phyloP scores from a whole-genome alignment of 2,113 vertebrate genomes.

The Istiophorus platypterus region DNA sequence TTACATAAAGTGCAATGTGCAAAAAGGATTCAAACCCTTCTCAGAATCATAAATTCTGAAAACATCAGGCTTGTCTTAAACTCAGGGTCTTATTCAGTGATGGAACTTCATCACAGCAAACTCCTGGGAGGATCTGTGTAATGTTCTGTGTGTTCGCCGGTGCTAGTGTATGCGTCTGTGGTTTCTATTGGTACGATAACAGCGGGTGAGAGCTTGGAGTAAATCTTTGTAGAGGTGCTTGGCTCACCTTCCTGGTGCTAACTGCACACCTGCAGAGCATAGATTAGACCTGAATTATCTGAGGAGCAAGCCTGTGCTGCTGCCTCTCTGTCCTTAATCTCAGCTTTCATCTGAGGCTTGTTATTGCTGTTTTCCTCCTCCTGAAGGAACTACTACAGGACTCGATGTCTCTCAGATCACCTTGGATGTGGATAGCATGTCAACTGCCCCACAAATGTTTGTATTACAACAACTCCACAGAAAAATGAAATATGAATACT shows the following conservation, averaged over 20 bases:
- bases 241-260: conserved; percentile 64
- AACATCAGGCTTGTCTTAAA: conserved; percentile 2
- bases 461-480: conserved; percentile 14
- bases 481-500: neutral
- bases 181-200: conserved; percentile 61
- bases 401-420: conserved; percentile 50
- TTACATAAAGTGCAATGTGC: neutral
- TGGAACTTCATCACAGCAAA: conserved; percentile 26
- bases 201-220: conserved; percentile 45
- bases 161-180: conserved; percentile 24
- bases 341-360: conserved; percentile 72
- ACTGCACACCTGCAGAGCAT: conserved; percentile 75
- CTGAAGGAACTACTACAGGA: conserved; percentile 55
- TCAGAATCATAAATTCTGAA: neutral
- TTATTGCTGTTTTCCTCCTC: conserved; percentile 72
- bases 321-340: conserved; percentile 69
- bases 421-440: conserved; percentile 52
- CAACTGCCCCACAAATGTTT: conserved; percentile 41
- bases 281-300: conserved; percentile 82
- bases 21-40: neutral
- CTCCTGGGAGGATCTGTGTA: conserved; percentile 17
- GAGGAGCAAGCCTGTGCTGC: conserved; percentile 65
- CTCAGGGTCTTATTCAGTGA: neutral
- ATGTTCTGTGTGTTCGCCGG: conserved; percentile 33
- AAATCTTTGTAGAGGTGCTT: conserved; percentile 70